Evolutionary conservation across 2,888 invertebrate genomes (phyloP).

Genomic region (Cylloceria caligata): DNA sequence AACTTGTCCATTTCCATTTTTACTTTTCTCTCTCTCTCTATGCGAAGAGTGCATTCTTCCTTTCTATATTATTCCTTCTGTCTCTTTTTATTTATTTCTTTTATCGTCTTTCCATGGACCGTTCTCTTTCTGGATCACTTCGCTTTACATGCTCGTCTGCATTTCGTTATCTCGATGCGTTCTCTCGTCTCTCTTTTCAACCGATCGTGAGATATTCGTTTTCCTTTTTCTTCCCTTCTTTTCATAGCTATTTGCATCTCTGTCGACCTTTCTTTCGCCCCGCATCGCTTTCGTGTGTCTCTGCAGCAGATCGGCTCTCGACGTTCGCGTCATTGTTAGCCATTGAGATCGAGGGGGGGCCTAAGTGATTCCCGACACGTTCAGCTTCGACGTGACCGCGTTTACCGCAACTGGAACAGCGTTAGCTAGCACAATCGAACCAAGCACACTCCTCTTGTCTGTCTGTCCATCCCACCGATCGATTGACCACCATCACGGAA

Average conservation of each 20-base stretch:
- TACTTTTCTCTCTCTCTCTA: constrained; percentile 23
- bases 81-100: neutral
- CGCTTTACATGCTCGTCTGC: constrained; percentile 58
- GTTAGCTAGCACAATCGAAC: constrained; percentile 24
- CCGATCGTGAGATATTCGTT: neutral
- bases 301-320: constrained; percentile 46
- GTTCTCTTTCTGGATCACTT: constrained; percentile 41
- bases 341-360: constrained; percentile 55
- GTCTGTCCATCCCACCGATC: constrained; percentile 46
- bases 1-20: constrained; percentile 44
- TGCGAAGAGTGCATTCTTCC: too few species aligned
- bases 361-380: constrained; percentile 68
- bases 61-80: neutral
- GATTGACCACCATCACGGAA: constrained; percentile 54
- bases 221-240: constrained; percentile 16
- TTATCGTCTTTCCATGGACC: neutral
- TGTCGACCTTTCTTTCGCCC: constrained; percentile 21
- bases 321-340: constrained; percentile 65
- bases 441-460: constrained; percentile 39
- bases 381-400: constrained; percentile 57
- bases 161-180: constrained; percentile 58
- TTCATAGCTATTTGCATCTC: constrained; percentile 51
- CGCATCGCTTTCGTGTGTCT: constrained; percentile 53
- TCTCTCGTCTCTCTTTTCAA: constrained; percentile 1
- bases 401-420: constrained; percentile 55